Percentiles rank a stretch among this genome's conserved stretches.
These are phyloP conservation scores for Xestobium rufovillosum DNA, from an alignment of 2,888 invertebrate genomes.

Conservation along the genomic window DNA sequence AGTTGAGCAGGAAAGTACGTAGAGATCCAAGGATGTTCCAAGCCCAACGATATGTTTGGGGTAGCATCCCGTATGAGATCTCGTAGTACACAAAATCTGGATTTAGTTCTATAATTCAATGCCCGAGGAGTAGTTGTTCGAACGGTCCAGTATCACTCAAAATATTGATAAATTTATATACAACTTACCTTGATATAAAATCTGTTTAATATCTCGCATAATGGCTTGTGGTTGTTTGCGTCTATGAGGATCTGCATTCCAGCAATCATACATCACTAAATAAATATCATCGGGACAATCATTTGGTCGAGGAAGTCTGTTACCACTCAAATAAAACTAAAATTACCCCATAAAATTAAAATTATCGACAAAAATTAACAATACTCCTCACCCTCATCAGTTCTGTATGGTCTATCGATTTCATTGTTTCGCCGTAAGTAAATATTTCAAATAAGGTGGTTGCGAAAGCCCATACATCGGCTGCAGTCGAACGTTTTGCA, in stretches of 20 bases:
- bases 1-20: no score
- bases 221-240: conserved; percentile 76
- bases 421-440: conserved; percentile 55
- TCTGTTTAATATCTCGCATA: conserved; percentile 76
- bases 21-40: no score
- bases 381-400: conserved; percentile 39
- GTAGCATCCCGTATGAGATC: no score
- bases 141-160: no score
- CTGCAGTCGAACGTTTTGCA: conserved; percentile 59
- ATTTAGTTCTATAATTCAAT: no score
- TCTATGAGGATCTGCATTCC: conserved; percentile 64
- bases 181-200: conserved; percentile 59
- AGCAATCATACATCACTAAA: conserved; percentile 70
- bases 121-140: not conserved
- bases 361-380: conserved; percentile 1
- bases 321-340: conserved; percentile 61
- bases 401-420: conserved; percentile 31
- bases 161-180: no score
- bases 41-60: no score
- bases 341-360: conserved; percentile 19
- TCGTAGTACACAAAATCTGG: no score
- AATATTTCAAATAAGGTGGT: conserved; percentile 93
- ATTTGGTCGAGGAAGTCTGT: conserved; percentile 57
- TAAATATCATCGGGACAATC: conserved; percentile 71
- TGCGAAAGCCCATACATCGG: conserved; percentile 88